Conservation (phyloP, 2,797 vertebrate species). For the Pseudochirops corinnae region DNA sequence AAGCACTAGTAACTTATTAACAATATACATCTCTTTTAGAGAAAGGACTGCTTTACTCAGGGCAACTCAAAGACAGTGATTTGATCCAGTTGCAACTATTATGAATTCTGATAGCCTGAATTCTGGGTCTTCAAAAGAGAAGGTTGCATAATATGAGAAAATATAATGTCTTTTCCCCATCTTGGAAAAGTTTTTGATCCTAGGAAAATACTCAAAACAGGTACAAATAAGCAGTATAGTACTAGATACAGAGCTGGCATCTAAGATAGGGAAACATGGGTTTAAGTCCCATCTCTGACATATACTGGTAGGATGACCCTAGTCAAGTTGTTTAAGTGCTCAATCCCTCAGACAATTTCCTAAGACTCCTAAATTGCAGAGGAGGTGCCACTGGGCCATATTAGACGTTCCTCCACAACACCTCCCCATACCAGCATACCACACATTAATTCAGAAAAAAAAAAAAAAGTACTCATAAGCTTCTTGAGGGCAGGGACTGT, state of each 20-base stretch:
- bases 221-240: background rate
- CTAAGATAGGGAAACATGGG: background rate
- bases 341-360: background rate
- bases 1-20: background rate
- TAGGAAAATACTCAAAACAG: background rate
- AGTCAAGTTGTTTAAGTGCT: background rate
- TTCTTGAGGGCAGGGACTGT: too few relatives aligned
- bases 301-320: background rate
- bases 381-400: background rate
- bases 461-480: too few relatives aligned
- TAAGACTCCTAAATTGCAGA: background rate
- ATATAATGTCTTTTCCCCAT: background rate
- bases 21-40: background rate
- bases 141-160: background rate
- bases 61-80: background rate
- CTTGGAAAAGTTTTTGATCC: background rate
- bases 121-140: background rate
- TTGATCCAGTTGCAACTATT: background rate
- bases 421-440: background rate
- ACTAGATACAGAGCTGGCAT: background rate
- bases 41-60: background rate
- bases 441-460: too few relatives aligned
- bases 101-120: background rate
- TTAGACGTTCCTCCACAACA: background rate
- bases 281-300: background rate